A percentile compares a stretch with the other conserved stretches of the same genome.
Evolutionary conservation across 2,888 invertebrate genomes (phyloP).

Genomic region (Drosophila tanythrix): DNA sequence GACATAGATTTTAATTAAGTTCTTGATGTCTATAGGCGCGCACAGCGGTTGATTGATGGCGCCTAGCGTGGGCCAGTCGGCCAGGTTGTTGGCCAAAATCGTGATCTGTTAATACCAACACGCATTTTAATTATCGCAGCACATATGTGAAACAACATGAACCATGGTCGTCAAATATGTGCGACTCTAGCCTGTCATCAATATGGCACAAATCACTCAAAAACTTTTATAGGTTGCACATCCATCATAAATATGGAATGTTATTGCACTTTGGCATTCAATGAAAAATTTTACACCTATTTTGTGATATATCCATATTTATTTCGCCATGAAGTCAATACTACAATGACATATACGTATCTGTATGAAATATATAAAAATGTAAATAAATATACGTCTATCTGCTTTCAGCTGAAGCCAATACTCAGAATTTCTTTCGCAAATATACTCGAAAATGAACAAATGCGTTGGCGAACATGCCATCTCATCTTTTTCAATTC

Average conservation of each 20-base stretch:
- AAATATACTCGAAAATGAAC: neutral
- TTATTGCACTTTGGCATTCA: constrained; percentile 1
- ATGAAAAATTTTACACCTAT: constrained; percentile 14
- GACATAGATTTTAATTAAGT: constrained; percentile 65
- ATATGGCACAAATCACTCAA: constrained; percentile 33
- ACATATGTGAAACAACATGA: constrained; percentile 19
- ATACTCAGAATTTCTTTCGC: constrained; percentile 10
- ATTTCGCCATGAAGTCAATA: neutral
- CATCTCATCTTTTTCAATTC: constrained; percentile 52
- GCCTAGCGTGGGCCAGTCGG: neutral
- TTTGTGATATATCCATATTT: neutral
- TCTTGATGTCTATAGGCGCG: constrained; percentile 14
- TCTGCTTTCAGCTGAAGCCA: constrained; percentile 6
- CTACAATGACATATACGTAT: neutral
- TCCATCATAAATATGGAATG: constrained; percentile 4
- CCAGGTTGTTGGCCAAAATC: neutral
- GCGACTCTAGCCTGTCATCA: neutral
- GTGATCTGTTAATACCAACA: constrained; percentile 12
- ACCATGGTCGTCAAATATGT: neutral
- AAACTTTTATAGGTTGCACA: constrained; percentile 31
- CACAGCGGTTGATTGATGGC: constrained; percentile 47
- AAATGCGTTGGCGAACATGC: constrained; percentile 7
- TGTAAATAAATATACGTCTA: neutral
- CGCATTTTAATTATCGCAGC: constrained; percentile 45
- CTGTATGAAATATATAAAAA: neutral